A percentile compares a stretch with the other conserved stretches of the same genome.
Conservation (phyloP, 2,113 vertebrate species). For the Vulpes vulpes region DNA sequence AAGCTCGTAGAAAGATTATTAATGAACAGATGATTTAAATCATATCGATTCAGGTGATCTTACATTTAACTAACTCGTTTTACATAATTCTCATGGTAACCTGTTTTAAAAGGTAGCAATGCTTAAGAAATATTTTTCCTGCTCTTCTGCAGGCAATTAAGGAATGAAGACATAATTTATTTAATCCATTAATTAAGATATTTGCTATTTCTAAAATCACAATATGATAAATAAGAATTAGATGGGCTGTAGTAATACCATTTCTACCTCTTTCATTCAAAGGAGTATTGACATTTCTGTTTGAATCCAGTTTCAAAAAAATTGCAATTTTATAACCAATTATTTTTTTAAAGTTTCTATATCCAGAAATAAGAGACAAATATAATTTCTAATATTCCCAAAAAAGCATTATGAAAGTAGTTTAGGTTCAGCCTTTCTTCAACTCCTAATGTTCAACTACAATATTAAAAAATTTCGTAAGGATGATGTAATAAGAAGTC, state of each 20-base stretch:
- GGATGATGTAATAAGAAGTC: background rate
- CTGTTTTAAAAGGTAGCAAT: slow-evolving; percentile 80
- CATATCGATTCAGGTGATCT: slow-evolving; percentile 82
- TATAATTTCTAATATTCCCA: slow-evolving; percentile 41
- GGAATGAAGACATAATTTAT: slow-evolving; percentile 79
- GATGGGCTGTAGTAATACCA: background rate
- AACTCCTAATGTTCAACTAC: background rate
- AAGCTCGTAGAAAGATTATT: slow-evolving; percentile 81
- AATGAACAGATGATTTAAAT: slow-evolving; percentile 85
- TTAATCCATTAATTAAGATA: slow-evolving; percentile 83
- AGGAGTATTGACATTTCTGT: slow-evolving; percentile 55
- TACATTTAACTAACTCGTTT: slow-evolving; percentile 82
- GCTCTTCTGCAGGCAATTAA: slow-evolving; percentile 71
- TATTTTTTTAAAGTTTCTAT: background rate
- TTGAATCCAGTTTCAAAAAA: slow-evolving; percentile 63
- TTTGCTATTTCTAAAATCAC: slow-evolving; percentile 81
- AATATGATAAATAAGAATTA: slow-evolving; percentile 80
- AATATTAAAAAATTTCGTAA: background rate
- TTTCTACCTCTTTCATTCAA: slow-evolving; percentile 71
- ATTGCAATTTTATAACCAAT: slow-evolving; percentile 31
- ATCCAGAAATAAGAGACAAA: background rate
- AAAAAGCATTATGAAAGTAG: background rate
- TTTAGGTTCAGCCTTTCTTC: background rate
- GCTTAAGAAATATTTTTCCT: slow-evolving; percentile 75
- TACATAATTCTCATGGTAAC: slow-evolving; percentile 82